Base-by-base conservation (phyloP, 2,113 vertebrate genomes). In the Panthera leo region DNA sequence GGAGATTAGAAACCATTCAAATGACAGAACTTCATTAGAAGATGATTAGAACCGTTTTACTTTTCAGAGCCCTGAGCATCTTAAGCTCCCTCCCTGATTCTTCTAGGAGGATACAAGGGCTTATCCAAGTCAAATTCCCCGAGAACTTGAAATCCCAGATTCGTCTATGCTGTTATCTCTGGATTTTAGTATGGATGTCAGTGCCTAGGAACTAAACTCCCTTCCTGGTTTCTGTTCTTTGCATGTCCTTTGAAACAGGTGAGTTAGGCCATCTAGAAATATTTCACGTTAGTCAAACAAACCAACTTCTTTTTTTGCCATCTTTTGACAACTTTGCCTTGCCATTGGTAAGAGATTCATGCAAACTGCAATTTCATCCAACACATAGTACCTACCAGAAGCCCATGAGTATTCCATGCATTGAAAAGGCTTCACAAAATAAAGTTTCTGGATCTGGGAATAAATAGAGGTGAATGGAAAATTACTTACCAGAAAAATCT, bases 401-500 rank as follows among this genome's bases (percentile, higher is more conserved):
- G 12, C 39, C 12, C 29, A 2, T 39, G 61, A 31, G 29, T 39
- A n/a, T 48, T 73, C 11, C 1, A 45, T 3, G 45, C 21, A 2
- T 0, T 7, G 58, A 14, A 1, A 76, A 79, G 84, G n/a, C 65
- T 39, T 8, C 85, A n/a, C 21, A 67, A 70, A 90, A 53, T 27
- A 73, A 67, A 70, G 29, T 87, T 94, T 73, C 67, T 85, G 58
- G 25, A 48, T 12, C 2, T 27, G 11, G 11, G 94, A 97, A 85
- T 90, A 97, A 91, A 85, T 18, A 7, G 92, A 61, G 34, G 36
- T 19, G 86, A 89, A 25, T 85, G 4, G 5, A 91, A 21, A 95
- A 61, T 65, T 4, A 11, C 87, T 51, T 73, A 51, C 90, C 80
- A 96, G 83, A 36, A 97, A 97, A 95, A 94, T 63, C 2, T 2